Evolutionary conservation across 2,797 vertebrate genomes (phyloP).

Genomic region (Tapera naevia): DNA sequence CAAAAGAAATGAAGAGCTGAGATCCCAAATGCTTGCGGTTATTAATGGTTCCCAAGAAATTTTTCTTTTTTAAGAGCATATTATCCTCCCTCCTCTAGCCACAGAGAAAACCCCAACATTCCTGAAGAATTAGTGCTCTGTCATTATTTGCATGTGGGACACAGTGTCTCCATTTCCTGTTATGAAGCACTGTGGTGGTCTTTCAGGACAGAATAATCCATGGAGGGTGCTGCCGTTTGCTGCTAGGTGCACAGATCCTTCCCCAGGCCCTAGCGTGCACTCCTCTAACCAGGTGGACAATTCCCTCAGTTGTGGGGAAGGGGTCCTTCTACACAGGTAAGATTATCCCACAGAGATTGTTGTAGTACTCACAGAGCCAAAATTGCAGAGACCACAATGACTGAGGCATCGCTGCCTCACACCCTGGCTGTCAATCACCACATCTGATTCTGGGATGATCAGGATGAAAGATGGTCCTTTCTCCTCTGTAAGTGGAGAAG

Average conservation of each 20-base stretch:
- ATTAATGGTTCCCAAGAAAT: constrained; percentile 50
- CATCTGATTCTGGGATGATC: not conserved
- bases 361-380: not conserved
- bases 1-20: not conserved
- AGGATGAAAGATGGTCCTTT: not conserved
- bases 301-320: not conserved
- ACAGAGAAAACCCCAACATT: constrained; percentile 20
- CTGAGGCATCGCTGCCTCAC: not conserved
- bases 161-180: not conserved
- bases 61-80: constrained; percentile 36
- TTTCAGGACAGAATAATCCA: not conserved
- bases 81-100: not conserved
- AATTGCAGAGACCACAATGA: not conserved
- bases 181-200: not conserved
- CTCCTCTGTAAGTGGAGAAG: not conserved
- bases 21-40: constrained; percentile 51
- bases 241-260: not conserved
- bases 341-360: not conserved
- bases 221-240: not conserved
- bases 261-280: not conserved
- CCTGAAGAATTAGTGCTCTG: constrained; percentile 4
- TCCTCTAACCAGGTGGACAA: not conserved
- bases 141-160: not conserved
- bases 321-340: not conserved
- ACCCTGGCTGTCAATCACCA: not conserved